These are phyloP conservation scores for Actinia tenebrosa DNA, from an alignment of 64 coral and sea anemone species.

Conservation along the genomic window DNA sequence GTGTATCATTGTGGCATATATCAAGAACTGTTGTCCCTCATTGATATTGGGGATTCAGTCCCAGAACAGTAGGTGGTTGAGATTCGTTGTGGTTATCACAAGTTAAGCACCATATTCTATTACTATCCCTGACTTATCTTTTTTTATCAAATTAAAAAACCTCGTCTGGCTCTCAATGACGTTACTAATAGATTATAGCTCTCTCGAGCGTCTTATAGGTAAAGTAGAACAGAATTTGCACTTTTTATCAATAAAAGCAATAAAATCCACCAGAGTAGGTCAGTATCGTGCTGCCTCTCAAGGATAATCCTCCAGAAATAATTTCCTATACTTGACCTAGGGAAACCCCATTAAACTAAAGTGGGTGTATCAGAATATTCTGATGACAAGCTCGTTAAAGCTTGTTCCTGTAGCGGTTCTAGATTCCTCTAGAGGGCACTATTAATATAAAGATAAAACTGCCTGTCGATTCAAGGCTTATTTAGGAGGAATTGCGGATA, in stretches of 20 bases:
- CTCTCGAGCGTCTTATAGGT: no score
- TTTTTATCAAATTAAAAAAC: neutral
- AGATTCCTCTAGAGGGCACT: neutral
- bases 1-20: neutral
- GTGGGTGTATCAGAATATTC: neutral
- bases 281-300: neutral
- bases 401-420: neutral
- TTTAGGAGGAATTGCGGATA: neutral
- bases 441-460: neutral
- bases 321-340: slow-evolving; percentile 1
- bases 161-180: neutral
- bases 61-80: neutral
- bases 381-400: slow-evolving; percentile 7
- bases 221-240: neutral
- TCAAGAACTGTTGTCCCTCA: neutral
- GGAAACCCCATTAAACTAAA: neutral
- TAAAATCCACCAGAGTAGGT: neutral
- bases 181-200: neutral
- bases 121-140: neutral
- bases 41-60: neutral
- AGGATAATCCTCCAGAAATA: neutral
- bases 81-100: slow-evolving; percentile 5
- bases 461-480: neutral
- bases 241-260: neutral
- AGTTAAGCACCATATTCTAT: neutral